Conservation (phyloP, 2,888 invertebrate species). For the Sinopyrophorus schimmeli region DNA sequence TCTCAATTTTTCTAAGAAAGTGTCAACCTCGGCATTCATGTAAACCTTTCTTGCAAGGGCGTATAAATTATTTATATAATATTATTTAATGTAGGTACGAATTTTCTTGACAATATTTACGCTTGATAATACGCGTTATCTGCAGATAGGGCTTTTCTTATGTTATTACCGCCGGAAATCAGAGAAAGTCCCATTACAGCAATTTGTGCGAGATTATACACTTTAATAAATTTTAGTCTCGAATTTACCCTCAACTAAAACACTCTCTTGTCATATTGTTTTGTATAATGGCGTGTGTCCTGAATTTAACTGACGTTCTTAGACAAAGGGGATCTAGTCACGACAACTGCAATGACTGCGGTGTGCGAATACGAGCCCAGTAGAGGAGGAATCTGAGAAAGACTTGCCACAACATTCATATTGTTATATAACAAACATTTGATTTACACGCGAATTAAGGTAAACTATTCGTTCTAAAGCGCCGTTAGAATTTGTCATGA, state of each 20-base stretch:
- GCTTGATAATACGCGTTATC: too few species aligned
- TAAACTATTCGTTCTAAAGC: too few species aligned
- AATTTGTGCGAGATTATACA: conserved; percentile 10
- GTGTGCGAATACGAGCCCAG: conserved; percentile 31
- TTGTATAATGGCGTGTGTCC: conserved; percentile 33
- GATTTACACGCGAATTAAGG: too few species aligned
- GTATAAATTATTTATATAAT: too few species aligned
- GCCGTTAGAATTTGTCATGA: too few species aligned
- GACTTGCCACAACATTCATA: conserved; percentile 7
- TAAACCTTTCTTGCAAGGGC: too few species aligned
- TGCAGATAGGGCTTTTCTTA: too few species aligned
- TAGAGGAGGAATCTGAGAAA: conserved; percentile 10
- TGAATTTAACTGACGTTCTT: conserved; percentile 32
- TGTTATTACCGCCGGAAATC: too few species aligned
- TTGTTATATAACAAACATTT: background rate
- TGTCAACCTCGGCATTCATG: conserved; percentile 22
- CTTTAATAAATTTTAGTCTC: conserved; percentile 18
- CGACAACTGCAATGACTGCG: conserved; percentile 34
- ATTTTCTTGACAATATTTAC: too few species aligned
- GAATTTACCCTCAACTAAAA: conserved; percentile 20
- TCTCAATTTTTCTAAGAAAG: conserved; percentile 26
- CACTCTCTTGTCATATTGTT: conserved; percentile 30
- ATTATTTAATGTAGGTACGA: too few species aligned
- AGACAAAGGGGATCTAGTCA: conserved; percentile 32
- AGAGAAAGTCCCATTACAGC: conserved; percentile 2